Conservation (phyloP, 2,888 invertebrate species). For the Glaucopsyche alexis region DNA sequence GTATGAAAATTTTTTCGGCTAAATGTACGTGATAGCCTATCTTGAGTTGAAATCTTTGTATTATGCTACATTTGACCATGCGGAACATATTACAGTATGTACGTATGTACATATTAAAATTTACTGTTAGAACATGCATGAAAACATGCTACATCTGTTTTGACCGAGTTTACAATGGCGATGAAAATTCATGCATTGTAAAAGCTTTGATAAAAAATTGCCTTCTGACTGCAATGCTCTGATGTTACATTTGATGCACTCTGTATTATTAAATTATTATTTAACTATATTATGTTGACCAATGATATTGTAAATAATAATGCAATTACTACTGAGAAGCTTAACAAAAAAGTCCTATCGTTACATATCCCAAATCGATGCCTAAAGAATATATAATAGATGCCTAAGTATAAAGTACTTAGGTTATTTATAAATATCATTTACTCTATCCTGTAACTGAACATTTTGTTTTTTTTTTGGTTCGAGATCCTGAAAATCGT, state of each 20-base stretch:
- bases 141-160: not conserved
- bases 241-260: not conserved
- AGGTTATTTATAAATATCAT: too few relatives aligned
- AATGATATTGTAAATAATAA: not conserved
- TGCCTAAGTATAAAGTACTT: too few relatives aligned
- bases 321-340: too few relatives aligned
- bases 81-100: slow-evolving; percentile 4
- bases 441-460: too few relatives aligned
- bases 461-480: too few relatives aligned
- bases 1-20: too few relatives aligned
- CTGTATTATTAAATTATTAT: not conserved
- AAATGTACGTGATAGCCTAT: too few relatives aligned
- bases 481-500: too few relatives aligned
- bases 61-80: not conserved
- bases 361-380: too few relatives aligned
- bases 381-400: too few relatives aligned
- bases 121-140: slow-evolving; percentile 15
- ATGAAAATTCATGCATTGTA: slow-evolving; percentile 6
- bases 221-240: not conserved
- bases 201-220: slow-evolving; percentile 16
- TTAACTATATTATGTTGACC: not conserved
- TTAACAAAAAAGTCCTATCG: too few relatives aligned
- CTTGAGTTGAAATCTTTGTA: not conserved
- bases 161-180: slow-evolving; percentile 13
- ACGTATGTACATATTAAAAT: slow-evolving; percentile 18